Percentiles rank a stretch among this genome's conserved stretches.
These are phyloP conservation scores for Galemys pyrenaicus DNA, from an alignment of 2,113 vertebrate species.

Conservation along the genomic window DNA sequence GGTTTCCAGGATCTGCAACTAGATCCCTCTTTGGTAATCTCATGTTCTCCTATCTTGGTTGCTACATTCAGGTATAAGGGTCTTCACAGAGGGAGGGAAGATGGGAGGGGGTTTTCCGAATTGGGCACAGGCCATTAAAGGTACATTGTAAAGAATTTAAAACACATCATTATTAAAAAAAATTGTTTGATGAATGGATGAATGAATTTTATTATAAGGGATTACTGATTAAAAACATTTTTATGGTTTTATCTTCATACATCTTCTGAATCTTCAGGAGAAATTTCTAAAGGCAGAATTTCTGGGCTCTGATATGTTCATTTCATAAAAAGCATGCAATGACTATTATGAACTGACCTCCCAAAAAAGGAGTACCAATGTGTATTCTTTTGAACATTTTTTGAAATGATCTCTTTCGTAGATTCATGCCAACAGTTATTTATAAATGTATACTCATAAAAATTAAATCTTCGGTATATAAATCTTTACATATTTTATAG, in stretches of 20 bases:
- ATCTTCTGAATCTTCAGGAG: background rate
- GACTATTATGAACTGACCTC: background rate
- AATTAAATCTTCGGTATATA: background rate
- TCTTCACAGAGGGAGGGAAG: background rate
- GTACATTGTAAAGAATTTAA: background rate
- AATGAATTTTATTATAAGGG: background rate
- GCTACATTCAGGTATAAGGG: background rate
- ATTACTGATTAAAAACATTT: background rate
- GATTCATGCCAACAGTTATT: background rate
- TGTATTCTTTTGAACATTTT: background rate
- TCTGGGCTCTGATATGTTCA: background rate
- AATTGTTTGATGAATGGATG: too few species aligned
- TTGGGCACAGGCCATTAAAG: too few species aligned
- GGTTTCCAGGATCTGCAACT: background rate
- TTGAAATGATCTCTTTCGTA: background rate
- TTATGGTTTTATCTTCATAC: background rate
- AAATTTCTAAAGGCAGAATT: background rate
- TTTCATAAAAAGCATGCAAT: background rate
- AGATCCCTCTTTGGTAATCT: background rate
- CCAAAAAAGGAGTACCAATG: background rate
- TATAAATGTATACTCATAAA: background rate
- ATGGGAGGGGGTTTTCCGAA: fast-evolving
- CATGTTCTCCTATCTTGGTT: background rate
- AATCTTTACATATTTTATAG: background rate
- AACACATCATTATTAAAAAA: background rate